Evolutionary conservation across 64 coral and sea anemone genomes (phyloP).

Genomic region (Porites lutea): DNA sequence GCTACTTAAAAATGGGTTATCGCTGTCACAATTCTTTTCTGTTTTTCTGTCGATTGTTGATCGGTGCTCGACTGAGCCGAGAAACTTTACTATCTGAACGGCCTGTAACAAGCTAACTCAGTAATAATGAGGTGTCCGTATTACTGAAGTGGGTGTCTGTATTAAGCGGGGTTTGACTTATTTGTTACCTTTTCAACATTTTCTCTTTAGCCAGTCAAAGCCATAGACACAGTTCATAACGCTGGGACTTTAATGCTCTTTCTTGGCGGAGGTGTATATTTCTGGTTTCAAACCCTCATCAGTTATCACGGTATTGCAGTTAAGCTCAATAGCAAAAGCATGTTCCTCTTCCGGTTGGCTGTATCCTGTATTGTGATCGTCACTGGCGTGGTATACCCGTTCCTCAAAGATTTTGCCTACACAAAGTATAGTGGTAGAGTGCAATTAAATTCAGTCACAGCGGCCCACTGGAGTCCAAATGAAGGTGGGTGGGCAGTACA

Average conservation of each 20-base stretch:
- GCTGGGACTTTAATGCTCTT: conserved; percentile 58
- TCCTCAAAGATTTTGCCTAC: conserved; percentile 50
- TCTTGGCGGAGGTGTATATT: conserved; percentile 67
- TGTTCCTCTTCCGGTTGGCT: conserved; percentile 59
- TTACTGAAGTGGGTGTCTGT: too few species aligned
- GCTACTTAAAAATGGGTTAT: too few species aligned
- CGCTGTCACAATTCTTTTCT: too few species aligned
- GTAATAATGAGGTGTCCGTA: too few species aligned
- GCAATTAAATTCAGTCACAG: too few species aligned
- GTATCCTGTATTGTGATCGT: conserved; percentile 44
- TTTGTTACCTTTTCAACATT: too few species aligned
- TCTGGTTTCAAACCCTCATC: conserved; percentile 71
- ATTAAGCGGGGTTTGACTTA: too few species aligned
- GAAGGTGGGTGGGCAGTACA: conserved; percentile 51
- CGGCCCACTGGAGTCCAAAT: background rate
- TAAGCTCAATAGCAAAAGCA: conserved; percentile 54
- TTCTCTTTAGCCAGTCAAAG: too few species aligned
- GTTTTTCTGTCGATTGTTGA: too few species aligned
- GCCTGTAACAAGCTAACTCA: too few species aligned
- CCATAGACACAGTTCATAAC: conserved; percentile 54
- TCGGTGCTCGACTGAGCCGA: too few species aligned
- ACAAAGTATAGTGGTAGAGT: background rate
- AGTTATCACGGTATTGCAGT: conserved; percentile 52
- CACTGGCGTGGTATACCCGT: conserved; percentile 38
- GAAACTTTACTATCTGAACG: too few species aligned